phyloP scores from a whole-genome alignment of 2,888 invertebrate species.

The Drosophila dives region DNA sequence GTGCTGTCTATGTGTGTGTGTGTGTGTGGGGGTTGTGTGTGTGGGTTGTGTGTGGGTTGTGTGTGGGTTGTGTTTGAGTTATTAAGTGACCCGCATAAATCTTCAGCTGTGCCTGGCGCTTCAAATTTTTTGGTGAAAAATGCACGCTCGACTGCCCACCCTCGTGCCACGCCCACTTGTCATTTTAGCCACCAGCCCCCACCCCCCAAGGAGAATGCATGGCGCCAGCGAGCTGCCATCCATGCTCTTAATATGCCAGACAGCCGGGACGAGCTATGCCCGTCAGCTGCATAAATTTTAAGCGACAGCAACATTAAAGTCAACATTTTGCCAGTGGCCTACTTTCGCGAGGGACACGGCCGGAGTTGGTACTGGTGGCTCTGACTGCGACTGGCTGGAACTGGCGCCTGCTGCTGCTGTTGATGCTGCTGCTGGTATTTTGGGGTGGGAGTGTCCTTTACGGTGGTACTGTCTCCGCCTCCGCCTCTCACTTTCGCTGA shows the following conservation, averaged over 20 bases:
- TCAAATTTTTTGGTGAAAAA: slow-evolving; percentile 58
- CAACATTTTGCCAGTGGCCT: slow-evolving; percentile 80
- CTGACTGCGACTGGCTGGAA: slow-evolving; percentile 6
- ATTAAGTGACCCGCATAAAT: slow-evolving; percentile 73
- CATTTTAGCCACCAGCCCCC: not conserved
- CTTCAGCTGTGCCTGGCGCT: slow-evolving; percentile 46
- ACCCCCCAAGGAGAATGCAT: slow-evolving; percentile 30
- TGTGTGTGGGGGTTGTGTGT: slow-evolving; percentile 11
- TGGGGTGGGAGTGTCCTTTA: slow-evolving; percentile 27
- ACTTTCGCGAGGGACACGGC: slow-evolving; percentile 47
- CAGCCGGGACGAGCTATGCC: slow-evolving; percentile 56
- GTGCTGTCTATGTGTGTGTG: slow-evolving; percentile 3
- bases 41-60: not conserved
- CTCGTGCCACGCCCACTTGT: slow-evolving; percentile 38
- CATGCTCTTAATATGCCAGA: slow-evolving; percentile 37
- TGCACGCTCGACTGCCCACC: slow-evolving; percentile 43
- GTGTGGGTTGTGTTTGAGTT: slow-evolving; percentile 35
- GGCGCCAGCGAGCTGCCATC: slow-evolving; percentile 13
- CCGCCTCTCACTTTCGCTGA: slow-evolving; percentile 73
- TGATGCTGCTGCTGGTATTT: slow-evolving; percentile 18
- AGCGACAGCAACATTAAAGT: slow-evolving; percentile 77
- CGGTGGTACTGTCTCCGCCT: slow-evolving; percentile 53
- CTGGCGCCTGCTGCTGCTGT: slow-evolving; percentile 10
- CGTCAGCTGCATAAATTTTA: slow-evolving; percentile 80
- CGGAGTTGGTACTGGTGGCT: slow-evolving; percentile 7